Conservation (phyloP, 1,140 invertebrate genomes). For the Cephus cinctus region DNA sequence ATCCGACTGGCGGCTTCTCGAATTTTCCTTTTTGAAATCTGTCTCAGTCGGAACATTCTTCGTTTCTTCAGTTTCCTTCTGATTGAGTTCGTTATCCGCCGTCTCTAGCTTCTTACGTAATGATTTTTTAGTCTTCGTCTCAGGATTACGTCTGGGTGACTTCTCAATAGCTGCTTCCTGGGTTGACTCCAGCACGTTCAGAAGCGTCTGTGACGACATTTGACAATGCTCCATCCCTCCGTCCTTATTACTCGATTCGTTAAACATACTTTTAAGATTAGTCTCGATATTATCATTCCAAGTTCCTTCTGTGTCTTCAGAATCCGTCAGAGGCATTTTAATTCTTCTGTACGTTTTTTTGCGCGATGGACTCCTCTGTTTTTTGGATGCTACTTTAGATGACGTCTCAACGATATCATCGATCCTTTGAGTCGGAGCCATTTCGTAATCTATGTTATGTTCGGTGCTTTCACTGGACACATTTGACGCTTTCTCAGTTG, state of each 20-base stretch:
- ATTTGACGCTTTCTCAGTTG: slow-evolving; percentile 2
- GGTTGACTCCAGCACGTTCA: slow-evolving; percentile 25
- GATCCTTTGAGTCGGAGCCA: slow-evolving; percentile 16
- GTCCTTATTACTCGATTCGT: slow-evolving; percentile 10
- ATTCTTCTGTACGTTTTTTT: too few relatives aligned
- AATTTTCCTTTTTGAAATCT: background rate
- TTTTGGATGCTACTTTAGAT: background rate
- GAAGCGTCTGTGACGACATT: slow-evolving; percentile 33
- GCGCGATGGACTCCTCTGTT: background rate
- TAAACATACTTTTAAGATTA: slow-evolving; percentile 35
- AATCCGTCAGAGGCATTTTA: too few relatives aligned
- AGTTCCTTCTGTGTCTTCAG: slow-evolving; percentile 9
- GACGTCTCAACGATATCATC: slow-evolving; percentile 4
- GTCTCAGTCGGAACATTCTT: background rate
- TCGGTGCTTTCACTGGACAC: background rate
- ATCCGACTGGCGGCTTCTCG: too few relatives aligned
- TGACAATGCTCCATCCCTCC: slow-evolving; percentile 13
- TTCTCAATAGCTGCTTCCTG: slow-evolving; percentile 1
- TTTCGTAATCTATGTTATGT: slow-evolving; percentile 14
- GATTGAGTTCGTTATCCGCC: too few relatives aligned
- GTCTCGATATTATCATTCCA: slow-evolving; percentile 31
- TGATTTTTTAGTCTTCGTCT: too few relatives aligned
- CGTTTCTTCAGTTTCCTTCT: too few relatives aligned
- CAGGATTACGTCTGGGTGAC: too few relatives aligned
- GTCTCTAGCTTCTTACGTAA: too few relatives aligned